Percentiles rank a stretch among this genome's conserved stretches.
Conservation (phyloP, 1,140 invertebrate genomes). For the Physella acuta region DNA sequence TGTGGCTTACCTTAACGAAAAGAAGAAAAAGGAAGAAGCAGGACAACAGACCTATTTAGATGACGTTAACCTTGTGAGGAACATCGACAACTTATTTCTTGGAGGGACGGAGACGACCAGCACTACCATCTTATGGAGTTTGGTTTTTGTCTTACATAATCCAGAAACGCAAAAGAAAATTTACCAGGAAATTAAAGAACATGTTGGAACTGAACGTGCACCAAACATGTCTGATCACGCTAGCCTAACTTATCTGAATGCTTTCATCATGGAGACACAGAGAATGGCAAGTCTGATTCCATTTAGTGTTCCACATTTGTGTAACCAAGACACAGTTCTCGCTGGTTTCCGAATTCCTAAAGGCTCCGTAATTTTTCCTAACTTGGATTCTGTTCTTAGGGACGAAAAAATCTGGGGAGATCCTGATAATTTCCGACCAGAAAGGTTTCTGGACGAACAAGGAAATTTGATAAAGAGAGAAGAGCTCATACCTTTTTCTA, state of each 20-base stretch:
- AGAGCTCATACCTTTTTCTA: too few relatives aligned
- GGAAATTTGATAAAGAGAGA: too few relatives aligned
- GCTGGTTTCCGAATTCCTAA: conserved; percentile 52
- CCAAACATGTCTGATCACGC: conserved; percentile 27
- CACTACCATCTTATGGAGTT: conserved; percentile 81
- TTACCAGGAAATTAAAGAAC: conserved; percentile 72
- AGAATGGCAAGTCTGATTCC: conserved; percentile 34
- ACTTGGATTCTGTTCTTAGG: too few relatives aligned
- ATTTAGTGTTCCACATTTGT: conserved; percentile 46
- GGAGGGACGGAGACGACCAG: conserved; percentile 86
- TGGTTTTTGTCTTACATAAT: conserved; percentile 77
- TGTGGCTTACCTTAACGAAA: not conserved
- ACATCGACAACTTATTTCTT: conserved; percentile 74
- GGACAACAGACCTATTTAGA: not conserved
- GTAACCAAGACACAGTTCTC: too few relatives aligned
- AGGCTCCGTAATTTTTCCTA: conserved; percentile 34
- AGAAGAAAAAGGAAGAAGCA: not conserved
- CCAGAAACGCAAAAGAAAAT: conserved; percentile 63
- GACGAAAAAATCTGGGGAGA: too few relatives aligned
- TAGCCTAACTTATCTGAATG: conserved; percentile 31
- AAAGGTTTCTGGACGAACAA: too few relatives aligned
- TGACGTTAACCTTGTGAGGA: not conserved
- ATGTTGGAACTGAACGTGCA: conserved; percentile 23
- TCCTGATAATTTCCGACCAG: too few relatives aligned
- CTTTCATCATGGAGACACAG: conserved; percentile 33